Conservation (phyloP, 2,888 invertebrate species). For the Pseudoips prasinana region DNA sequence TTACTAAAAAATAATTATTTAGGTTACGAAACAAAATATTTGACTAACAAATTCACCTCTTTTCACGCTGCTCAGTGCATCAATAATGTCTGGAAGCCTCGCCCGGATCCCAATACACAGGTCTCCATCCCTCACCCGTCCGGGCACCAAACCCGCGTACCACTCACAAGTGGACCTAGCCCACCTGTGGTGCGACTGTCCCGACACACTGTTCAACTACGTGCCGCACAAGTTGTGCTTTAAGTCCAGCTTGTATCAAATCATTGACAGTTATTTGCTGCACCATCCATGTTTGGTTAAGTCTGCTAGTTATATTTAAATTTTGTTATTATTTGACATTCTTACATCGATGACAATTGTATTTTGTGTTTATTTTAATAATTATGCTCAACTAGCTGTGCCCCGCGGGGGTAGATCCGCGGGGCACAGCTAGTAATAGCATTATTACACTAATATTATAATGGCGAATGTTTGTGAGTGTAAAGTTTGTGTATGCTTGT, state of each 20-base stretch:
- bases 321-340: too few relatives aligned
- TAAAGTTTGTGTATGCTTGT: too few relatives aligned
- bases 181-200: constrained; percentile 61
- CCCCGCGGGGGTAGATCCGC: too few relatives aligned
- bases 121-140: constrained; percentile 50
- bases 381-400: too few relatives aligned
- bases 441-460: too few relatives aligned
- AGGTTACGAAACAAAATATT: too few relatives aligned
- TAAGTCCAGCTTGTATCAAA: constrained; percentile 56
- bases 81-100: constrained; percentile 74
- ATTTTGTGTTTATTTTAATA: too few relatives aligned
- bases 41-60: too few relatives aligned
- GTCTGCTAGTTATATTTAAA: constrained; percentile 66
- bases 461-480: too few relatives aligned
- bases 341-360: too few relatives aligned
- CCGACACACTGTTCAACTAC: constrained; percentile 60
- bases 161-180: constrained; percentile 43
- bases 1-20: too few relatives aligned
- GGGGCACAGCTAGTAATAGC: too few relatives aligned
- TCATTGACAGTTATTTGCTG: constrained; percentile 58
- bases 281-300: constrained; percentile 62
- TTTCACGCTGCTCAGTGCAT: constrained; percentile 72
- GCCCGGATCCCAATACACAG: constrained; percentile 79
- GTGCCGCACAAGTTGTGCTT: constrained; percentile 60
- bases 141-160: constrained; percentile 20